A percentile compares a stretch with the other conserved stretches of the same genome.
These are phyloP conservation scores for Hippocampus guttulatus DNA, from an alignment of 2,113 vertebrate species.

Conservation along the genomic window DNA sequence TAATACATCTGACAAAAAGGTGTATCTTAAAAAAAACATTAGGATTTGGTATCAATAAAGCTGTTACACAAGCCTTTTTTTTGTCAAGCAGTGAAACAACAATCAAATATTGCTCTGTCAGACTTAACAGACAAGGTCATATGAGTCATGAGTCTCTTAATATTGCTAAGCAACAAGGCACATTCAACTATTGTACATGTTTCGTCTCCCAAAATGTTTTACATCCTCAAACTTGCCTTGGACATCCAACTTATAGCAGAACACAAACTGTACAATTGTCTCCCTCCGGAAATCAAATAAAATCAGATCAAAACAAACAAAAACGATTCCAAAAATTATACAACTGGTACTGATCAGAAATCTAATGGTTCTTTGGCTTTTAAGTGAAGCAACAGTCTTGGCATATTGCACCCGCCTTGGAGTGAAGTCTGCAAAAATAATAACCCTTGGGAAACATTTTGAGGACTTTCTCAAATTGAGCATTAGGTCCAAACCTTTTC, in stretches of 20 bases:
- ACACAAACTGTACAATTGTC: slow-evolving; percentile 51
- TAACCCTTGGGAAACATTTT: slow-evolving; percentile 18
- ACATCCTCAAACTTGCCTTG: slow-evolving; percentile 34
- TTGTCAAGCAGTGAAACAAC: slow-evolving; percentile 2
- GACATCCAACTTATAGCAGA: slow-evolving; percentile 31
- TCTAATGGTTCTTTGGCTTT: slow-evolving; percentile 53
- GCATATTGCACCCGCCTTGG: slow-evolving; percentile 26
- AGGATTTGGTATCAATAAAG: slow-evolving; percentile 42
- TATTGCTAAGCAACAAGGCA: slow-evolving; percentile 57
- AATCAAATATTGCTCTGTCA: neutral
- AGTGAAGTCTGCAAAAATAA: neutral
- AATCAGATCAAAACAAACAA: slow-evolving; percentile 25
- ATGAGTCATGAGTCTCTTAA: slow-evolving; percentile 23
- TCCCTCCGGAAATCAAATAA: slow-evolving; percentile 23
- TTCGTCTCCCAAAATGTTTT: slow-evolving; percentile 24
- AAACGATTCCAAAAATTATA: slow-evolving; percentile 42
- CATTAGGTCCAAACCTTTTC: slow-evolving; percentile 6
- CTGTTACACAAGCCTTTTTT: slow-evolving; percentile 26
- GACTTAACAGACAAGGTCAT: slow-evolving; percentile 10
- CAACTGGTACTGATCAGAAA: slow-evolving; percentile 49
- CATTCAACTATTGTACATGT: slow-evolving; percentile 37
- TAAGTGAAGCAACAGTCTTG: slow-evolving; percentile 28
- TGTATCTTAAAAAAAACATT: slow-evolving; percentile 41
- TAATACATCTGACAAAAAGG: slow-evolving; percentile 48
- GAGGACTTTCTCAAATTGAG: slow-evolving; percentile 20